phyloP scores from a whole-genome alignment of 2,113 vertebrate species.

The Pteropus alecto region DNA sequence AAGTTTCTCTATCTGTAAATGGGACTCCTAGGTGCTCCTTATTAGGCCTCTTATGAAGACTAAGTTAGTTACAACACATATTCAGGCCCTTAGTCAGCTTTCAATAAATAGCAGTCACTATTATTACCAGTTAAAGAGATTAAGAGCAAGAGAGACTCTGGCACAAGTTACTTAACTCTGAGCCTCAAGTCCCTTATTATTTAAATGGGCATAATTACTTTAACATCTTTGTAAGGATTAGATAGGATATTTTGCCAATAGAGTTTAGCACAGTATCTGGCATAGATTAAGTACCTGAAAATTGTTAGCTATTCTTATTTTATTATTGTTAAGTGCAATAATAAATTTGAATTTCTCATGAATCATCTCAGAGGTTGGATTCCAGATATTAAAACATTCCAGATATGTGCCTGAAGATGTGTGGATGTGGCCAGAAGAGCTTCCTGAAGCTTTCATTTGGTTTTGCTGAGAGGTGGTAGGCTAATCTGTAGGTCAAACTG shows the following conservation, averaged over 20 bases:
- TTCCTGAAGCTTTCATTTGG: not conserved
- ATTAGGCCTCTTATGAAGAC: not conserved
- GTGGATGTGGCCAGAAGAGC: not conserved
- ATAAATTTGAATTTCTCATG: constrained; percentile 9
- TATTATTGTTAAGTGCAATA: not conserved
- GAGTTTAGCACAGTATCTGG: not conserved
- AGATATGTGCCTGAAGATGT: not conserved
- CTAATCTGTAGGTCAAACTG: not conserved
- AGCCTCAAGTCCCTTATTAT: not conserved
- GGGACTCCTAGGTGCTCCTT: not conserved
- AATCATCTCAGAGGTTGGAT: not conserved
- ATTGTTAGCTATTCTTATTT: not conserved
- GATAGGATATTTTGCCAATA: not conserved
- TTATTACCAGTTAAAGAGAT: not conserved
- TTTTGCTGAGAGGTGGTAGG: not conserved
- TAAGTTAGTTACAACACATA: not conserved
- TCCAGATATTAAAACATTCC: not conserved
- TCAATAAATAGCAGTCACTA: not conserved
- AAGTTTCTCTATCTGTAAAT: not conserved
- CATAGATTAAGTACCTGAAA: not conserved
- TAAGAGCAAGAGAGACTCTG: not conserved
- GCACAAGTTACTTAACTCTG: not conserved
- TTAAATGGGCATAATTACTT: not conserved
- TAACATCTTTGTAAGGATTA: not conserved
- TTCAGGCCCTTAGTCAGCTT: not conserved